Percentiles rank a stretch among this genome's conserved stretches.
Conservation (phyloP, 2,113 vertebrate species). For the Rhinopithecus roxellana region DNA sequence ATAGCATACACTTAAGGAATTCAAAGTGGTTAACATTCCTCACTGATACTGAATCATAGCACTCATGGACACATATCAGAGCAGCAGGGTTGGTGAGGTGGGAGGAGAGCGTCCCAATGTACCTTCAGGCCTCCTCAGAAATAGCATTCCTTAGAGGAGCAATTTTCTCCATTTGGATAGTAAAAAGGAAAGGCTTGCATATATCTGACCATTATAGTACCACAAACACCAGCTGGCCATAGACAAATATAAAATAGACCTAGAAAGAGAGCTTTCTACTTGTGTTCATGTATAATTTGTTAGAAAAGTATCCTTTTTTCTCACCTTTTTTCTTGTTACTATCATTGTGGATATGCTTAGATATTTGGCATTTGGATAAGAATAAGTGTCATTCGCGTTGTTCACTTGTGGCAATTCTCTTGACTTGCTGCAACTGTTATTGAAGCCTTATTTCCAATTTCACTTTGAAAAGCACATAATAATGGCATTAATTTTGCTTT, state of each 20-base stretch:
- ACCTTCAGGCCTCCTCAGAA: neutral
- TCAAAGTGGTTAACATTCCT: neutral
- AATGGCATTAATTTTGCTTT: constrained; percentile 76
- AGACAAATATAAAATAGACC: neutral
- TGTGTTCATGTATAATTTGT: neutral
- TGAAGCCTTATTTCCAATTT: constrained; percentile 70
- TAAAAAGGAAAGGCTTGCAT: neutral
- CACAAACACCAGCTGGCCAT: neutral
- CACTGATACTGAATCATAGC: no score
- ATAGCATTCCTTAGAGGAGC: neutral
- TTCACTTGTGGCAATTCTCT: constrained; percentile 68
- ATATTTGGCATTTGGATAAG: constrained; percentile 42
- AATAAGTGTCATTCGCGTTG: constrained; percentile 58
- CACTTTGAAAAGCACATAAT: constrained; percentile 48
- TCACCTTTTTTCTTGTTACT: neutral
- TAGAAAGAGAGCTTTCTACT: neutral
- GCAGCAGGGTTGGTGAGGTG: neutral
- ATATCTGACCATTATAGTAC: neutral
- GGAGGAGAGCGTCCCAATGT: neutral
- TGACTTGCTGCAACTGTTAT: constrained; percentile 65
- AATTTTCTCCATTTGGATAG: neutral
- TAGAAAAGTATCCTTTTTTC: neutral
- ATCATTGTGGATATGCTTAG: constrained; percentile 35
- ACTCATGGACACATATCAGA: neutral
- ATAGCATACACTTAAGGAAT: neutral